Evolutionary conservation across 2,797 vertebrate genomes (phyloP).

Genomic region (Protonibea diacanthus): DNA sequence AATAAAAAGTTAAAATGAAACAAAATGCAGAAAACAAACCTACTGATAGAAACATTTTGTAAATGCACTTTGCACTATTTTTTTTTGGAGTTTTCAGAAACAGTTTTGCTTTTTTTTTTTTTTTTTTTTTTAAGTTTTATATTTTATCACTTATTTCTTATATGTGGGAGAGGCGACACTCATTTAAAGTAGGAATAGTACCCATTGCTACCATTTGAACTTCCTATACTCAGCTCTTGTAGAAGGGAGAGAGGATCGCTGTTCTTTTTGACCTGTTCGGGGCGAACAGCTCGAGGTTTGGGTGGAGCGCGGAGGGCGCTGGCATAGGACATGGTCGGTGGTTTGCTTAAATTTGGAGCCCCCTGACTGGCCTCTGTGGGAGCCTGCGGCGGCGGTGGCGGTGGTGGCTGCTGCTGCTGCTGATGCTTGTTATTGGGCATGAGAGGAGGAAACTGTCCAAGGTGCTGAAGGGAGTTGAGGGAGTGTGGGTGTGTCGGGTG

Average conservation of each 20-base stretch:
- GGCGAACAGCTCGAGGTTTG: slow-evolving; percentile 93
- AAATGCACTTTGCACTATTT: slow-evolving; percentile 82
- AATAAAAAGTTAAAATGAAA: slow-evolving; percentile 85
- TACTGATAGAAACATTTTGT: slow-evolving; percentile 82
- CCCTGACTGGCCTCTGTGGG: slow-evolving; percentile 88
- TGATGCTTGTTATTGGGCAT: slow-evolving; percentile 91
- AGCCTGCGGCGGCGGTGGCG: slow-evolving; percentile 78
- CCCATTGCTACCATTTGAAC: slow-evolving; percentile 98
- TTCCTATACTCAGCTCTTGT: slow-evolving; percentile 99
- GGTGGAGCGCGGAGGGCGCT: slow-evolving; percentile 97
- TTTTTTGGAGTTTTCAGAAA: slow-evolving; percentile 60
- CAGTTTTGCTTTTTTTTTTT: slow-evolving; percentile 52
- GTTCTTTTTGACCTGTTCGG: slow-evolving; percentile 98
- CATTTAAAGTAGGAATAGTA: slow-evolving; percentile 99
- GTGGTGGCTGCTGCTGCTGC: slow-evolving; percentile 15
- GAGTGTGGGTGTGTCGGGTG: slow-evolving; percentile 81
- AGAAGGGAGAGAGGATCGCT: slow-evolving; percentile 98
- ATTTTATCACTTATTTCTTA: slow-evolving; percentile 53
- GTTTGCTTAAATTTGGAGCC: slow-evolving; percentile 87
- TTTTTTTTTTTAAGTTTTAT: slow-evolving; percentile 72
- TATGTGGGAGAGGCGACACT: slow-evolving; percentile 73
- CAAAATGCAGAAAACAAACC: slow-evolving; percentile 79
- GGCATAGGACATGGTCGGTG: slow-evolving; percentile 97
- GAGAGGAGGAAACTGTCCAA: slow-evolving; percentile 98
- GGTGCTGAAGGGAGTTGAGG: slow-evolving; percentile 93